A percentile compares a stretch with the other conserved stretches of the same genome.
Evolutionary conservation across 2,888 invertebrate genomes (phyloP).

Genomic region (Terebella lapidaria): DNA sequence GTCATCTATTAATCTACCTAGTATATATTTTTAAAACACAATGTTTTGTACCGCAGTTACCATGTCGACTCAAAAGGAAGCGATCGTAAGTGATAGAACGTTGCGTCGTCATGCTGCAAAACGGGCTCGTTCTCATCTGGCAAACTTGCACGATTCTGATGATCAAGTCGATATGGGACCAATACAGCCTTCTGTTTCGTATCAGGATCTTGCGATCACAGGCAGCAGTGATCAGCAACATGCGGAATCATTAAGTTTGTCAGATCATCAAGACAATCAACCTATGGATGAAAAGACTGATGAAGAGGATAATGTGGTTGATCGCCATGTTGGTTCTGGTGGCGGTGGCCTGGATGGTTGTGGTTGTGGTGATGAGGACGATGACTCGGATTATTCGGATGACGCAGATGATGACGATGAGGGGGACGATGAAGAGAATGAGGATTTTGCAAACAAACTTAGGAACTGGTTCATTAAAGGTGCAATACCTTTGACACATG

Average conservation of each 20-base stretch:
- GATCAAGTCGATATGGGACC: not conserved
- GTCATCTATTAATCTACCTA: too few relatives aligned
- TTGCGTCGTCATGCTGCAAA: not conserved
- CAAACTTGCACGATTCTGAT: not conserved
- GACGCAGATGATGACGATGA: not conserved
- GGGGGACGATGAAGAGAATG: not conserved
- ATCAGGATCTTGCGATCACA: not conserved
- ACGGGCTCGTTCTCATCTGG: not conserved
- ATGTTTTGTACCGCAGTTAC: too few relatives aligned
- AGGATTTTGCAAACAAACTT: conserved; percentile 1
- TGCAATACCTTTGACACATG: conserved; percentile 1
- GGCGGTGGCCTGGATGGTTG: not conserved
- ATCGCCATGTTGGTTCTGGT: not conserved
- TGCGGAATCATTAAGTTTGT: too few relatives aligned
- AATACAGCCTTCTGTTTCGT: not conserved
- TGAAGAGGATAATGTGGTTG: not conserved
- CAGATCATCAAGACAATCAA: not conserved
- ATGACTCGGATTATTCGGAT: not conserved
- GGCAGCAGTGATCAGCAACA: too few relatives aligned
- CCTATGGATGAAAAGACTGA: not conserved
- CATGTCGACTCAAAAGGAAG: not conserved
- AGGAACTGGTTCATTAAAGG: conserved; percentile 8
- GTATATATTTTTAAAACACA: too few relatives aligned
- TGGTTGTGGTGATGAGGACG: too few relatives aligned
- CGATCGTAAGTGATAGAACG: not conserved